These are phyloP conservation scores for Halcyon badia DNA, from an alignment of 2,797 vertebrate species.

Conservation along the genomic window DNA sequence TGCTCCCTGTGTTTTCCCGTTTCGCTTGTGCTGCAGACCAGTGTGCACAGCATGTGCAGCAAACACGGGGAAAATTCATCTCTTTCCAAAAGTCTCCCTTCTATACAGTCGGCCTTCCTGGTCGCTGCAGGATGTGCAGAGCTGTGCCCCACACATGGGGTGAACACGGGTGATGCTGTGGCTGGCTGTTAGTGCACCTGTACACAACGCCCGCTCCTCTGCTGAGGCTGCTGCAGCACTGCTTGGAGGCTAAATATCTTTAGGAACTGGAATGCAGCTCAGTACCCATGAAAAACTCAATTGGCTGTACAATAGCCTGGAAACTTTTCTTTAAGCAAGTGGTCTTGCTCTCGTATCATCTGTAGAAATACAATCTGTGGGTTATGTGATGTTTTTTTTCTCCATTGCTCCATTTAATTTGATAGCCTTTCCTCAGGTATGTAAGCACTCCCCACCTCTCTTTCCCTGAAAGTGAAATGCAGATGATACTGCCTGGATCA, in stretches of 20 bases:
- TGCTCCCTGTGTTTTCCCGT: neutral
- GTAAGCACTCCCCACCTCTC: neutral
- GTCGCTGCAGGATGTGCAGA: neutral
- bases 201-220: neutral
- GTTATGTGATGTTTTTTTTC: neutral
- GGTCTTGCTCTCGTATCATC: neutral
- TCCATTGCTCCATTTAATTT: neutral
- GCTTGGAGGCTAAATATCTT: neutral
- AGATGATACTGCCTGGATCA: neutral
- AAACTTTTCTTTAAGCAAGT: neutral
- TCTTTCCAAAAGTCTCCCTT: neutral
- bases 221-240: neutral
- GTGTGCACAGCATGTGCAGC: neutral
- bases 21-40: neutral
- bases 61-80: neutral
- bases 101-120: no score
- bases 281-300: neutral
- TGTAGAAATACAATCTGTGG: neutral
- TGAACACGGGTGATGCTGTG: accelerated
- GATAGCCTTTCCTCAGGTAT: neutral
- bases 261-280: neutral
- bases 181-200: neutral
- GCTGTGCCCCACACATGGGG: neutral
- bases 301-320: neutral
- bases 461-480: neutral